Base-by-base conservation (phyloP, 2,797 vertebrate species). In the Leuciscus waleckii region DNA sequence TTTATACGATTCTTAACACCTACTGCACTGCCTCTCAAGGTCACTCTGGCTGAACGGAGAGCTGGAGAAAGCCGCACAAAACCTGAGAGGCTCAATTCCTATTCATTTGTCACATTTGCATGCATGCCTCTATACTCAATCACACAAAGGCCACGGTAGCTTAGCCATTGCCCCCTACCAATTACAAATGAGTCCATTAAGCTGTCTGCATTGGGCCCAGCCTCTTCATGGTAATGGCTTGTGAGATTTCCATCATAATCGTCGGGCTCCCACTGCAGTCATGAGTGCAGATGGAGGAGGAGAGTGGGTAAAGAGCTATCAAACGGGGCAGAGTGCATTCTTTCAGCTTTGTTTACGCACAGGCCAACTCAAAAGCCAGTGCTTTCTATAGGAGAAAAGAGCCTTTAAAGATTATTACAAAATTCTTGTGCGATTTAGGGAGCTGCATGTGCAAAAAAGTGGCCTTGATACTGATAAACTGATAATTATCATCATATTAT, bases 161-260 rank as follows among this genome's bases (percentile, higher is more conserved):
- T 96, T 95, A 97, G 95, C 95, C 95, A 95, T 95, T 95, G 98
- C 98, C 98, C 97, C 97, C 97, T 98, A 96, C 98, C 98, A 99
- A 98, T 99, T 99, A 99, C 98, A 99, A 99, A 99, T 99, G 97
- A 99, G 98, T 97, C 98, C 97, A 99, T 99, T 99, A 99, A 97
- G 96, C 97, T 97, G 97, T 98, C 97, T 99, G 97, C 97, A 97
- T 96, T 95, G 96, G 97, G 97, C 96, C 97, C 97, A 93, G 97
- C 96, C 97, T 97, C 97, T 96, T 97, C 97, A 96, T 97, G 96
- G 97, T 99, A 99, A 99, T 98, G 97, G 98, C 97, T 99, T 98
- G 97, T 97, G 98, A 99, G 98, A 99, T 97, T 99, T 98, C 97
- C 97, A 98, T 99, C 98, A 98, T 99, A 97, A 99, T 99, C 97